Evolutionary conservation across 2,888 invertebrate genomes (phyloP).

Genomic region (Drosophila yooni): DNA sequence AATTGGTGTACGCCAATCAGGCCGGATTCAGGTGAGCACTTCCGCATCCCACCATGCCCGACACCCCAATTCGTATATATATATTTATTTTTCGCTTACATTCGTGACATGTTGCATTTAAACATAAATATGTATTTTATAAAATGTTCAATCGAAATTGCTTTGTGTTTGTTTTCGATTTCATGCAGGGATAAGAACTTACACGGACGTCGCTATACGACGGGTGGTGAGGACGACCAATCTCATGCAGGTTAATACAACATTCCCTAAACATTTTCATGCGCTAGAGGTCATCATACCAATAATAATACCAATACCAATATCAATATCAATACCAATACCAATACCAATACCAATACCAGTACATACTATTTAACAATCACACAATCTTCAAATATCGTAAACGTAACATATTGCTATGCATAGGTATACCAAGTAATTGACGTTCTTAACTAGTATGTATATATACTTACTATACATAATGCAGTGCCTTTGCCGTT

Average conservation of each 20-base stretch:
- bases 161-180: conserved; percentile 7
- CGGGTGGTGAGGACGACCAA: conserved; percentile 91
- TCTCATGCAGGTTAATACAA: conserved; percentile 89
- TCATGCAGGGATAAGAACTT: conserved; percentile 92
- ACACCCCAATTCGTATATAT: neutral
- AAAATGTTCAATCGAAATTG: conserved; percentile 7
- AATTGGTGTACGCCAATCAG: conserved; percentile 92
- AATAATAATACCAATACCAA: conserved; percentile 24
- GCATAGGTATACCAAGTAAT: conserved; percentile 64
- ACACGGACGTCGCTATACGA: conserved; percentile 90
- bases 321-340: conserved; percentile 17
- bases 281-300: conserved; percentile 43
- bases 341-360: conserved; percentile 9
- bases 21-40: conserved; percentile 88
- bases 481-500: conserved; percentile 53
- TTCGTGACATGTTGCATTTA: no score
- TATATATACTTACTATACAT: conserved; percentile 31
- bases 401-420: conserved; percentile 55
- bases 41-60: neutral
- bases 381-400: conserved; percentile 30
- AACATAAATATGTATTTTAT: conserved; percentile 1
- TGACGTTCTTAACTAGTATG: conserved; percentile 57
- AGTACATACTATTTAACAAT: conserved; percentile 7
- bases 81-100: neutral
- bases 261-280: conserved; percentile 38